phyloP scores from a whole-genome alignment of 2,113 vertebrate genomes.

The Hippocampus barbouri region DNA sequence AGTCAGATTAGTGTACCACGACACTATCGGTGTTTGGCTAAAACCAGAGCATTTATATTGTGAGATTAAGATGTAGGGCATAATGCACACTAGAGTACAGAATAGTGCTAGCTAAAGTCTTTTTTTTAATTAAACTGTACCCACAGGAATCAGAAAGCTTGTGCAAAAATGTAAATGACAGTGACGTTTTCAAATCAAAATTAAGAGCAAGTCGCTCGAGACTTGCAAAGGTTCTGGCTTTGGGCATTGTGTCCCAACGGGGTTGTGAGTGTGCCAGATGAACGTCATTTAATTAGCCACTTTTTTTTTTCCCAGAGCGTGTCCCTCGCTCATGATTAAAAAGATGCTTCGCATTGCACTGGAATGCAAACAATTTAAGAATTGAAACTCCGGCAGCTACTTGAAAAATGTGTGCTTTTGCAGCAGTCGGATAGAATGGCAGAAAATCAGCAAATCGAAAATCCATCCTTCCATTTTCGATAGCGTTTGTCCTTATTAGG shows the following conservation, averaged over 20 bases:
- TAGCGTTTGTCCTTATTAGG: too few relatives aligned
- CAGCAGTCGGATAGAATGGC: background rate
- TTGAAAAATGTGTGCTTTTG: background rate
- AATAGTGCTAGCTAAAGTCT: too few relatives aligned
- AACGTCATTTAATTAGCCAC: background rate
- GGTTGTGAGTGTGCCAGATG: background rate
- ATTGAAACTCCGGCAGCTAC: background rate
- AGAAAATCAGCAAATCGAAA: background rate
- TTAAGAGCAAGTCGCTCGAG: background rate
- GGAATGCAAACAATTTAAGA: background rate
- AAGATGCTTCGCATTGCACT: background rate
- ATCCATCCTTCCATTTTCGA: too few relatives aligned
- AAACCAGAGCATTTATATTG: too few relatives aligned
- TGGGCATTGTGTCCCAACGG: background rate
- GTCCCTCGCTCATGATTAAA: background rate
- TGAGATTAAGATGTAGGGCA: too few relatives aligned
- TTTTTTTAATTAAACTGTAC: background rate
- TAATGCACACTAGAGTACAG: too few relatives aligned
- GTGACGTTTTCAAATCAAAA: background rate
- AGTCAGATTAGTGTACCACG: too few relatives aligned
- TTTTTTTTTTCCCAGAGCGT: background rate
- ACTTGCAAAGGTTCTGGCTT: conserved; percentile 2
- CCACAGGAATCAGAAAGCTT: background rate
- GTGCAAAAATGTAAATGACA: background rate
- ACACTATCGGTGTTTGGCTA: too few relatives aligned